These are phyloP conservation scores for Python bivittatus DNA, from an alignment of 2,113 vertebrate genomes.

Conservation along the genomic window DNA sequence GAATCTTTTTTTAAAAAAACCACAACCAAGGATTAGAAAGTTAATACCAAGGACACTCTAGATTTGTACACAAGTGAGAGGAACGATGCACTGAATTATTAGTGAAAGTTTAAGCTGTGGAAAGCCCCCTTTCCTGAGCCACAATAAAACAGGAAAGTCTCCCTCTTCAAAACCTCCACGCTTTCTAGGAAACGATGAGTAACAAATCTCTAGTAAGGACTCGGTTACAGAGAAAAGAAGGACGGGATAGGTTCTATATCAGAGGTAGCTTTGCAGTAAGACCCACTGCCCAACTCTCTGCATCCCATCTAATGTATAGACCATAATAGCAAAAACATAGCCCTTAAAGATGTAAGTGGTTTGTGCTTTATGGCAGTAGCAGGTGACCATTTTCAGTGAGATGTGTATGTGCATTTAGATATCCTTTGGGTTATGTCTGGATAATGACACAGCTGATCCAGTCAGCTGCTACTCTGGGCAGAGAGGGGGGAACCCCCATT, in stretches of 20 bases:
- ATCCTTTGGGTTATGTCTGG: background rate
- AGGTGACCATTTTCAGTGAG: background rate
- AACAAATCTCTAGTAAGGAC: background rate
- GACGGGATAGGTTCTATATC: background rate
- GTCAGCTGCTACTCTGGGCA: background rate
- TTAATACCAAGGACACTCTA: too few relatives aligned
- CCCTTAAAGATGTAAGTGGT: background rate
- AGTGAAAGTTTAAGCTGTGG: too few relatives aligned
- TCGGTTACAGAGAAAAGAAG: background rate
- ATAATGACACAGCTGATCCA: background rate
- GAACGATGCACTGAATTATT: too few relatives aligned
- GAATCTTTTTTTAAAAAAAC: background rate
- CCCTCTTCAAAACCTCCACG: background rate
- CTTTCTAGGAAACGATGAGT: background rate
- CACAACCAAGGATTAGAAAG: background rate
- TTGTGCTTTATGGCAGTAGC: slow-evolving; percentile 4
- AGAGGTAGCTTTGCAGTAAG: background rate
- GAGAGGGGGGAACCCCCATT: background rate
- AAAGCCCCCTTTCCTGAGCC: too few relatives aligned
- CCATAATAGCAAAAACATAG: background rate
- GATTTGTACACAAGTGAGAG: background rate
- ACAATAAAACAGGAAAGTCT: background rate
- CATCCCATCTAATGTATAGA: background rate
- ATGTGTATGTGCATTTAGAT: background rate
- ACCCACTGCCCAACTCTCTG: accelerated